Conservation (phyloP, 1,140 invertebrate species). For the Pentalonia nigronervosa region DNA sequence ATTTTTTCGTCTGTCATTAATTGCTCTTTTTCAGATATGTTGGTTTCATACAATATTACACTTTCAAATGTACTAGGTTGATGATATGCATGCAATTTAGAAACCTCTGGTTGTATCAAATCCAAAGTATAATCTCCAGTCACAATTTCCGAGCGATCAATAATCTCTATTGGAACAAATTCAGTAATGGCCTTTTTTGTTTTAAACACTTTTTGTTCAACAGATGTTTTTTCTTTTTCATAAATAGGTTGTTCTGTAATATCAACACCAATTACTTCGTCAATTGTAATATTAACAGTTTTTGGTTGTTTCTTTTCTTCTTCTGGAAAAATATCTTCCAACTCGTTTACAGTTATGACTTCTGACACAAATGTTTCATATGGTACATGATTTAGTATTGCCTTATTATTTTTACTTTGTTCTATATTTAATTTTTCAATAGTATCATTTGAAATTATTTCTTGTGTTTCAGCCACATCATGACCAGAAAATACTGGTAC, state of each 20-base stretch:
- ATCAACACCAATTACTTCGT: not conserved
- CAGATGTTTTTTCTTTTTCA: not conserved
- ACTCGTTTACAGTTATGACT: slow-evolving; percentile 6
- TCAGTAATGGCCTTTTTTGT: slow-evolving; percentile 3
- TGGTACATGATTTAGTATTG: slow-evolving; percentile 18
- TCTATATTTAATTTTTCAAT: slow-evolving; percentile 60
- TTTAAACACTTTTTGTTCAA: not conserved
- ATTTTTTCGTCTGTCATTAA: slow-evolving; percentile 62
- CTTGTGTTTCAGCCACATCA: slow-evolving; percentile 62
- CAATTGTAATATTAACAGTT: not conserved
- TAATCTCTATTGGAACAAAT: not conserved
- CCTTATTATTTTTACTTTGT: slow-evolving; percentile 30
- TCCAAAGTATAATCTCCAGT: slow-evolving; percentile 28
- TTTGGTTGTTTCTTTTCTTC: slow-evolving; percentile 10
- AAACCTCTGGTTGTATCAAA: not conserved
- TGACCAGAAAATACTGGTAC: slow-evolving; percentile 62
- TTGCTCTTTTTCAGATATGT: slow-evolving; percentile 63
- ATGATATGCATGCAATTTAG: not conserved
- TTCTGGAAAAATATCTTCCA: not conserved
- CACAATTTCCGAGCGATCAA: slow-evolving; percentile 3
- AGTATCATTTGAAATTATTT: slow-evolving; percentile 61
- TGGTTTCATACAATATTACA: slow-evolving; percentile 63
- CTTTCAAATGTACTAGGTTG: slow-evolving; percentile 50
- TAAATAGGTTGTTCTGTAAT: slow-evolving; percentile 31
- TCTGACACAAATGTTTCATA: not conserved